Conservation (phyloP, 2,113 vertebrate genomes). For the Equus quagga region DNA sequence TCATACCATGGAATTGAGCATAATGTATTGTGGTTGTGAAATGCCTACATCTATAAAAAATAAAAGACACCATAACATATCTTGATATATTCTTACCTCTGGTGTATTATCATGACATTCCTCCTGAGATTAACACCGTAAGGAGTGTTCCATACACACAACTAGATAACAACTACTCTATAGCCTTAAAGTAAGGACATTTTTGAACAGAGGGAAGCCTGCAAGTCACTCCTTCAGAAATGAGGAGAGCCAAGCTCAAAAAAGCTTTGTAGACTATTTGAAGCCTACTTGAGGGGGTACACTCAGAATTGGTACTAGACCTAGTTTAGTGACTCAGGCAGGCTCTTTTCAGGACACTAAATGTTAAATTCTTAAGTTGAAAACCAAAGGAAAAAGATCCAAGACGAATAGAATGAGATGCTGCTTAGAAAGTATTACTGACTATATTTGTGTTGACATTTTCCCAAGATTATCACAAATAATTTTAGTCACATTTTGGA, state of each 20-base stretch:
- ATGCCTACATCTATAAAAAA: not conserved
- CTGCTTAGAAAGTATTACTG: not conserved
- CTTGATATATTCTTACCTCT: not conserved
- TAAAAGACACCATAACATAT: not conserved
- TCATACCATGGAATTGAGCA: not conserved
- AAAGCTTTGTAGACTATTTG: not conserved
- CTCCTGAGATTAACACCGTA: not conserved
- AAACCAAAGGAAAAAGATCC: not conserved
- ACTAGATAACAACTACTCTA: not conserved
- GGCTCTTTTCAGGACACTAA: rapidly evolving
- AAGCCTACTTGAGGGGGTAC: not conserved
- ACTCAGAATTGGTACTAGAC: not conserved
- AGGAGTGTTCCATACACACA: not conserved
- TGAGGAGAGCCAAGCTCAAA: not conserved
- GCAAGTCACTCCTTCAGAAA: not conserved
- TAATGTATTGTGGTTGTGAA: not conserved
- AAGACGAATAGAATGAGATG: not conserved
- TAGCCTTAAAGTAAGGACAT: not conserved
- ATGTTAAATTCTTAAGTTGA: not conserved
- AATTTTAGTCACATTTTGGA: not conserved
- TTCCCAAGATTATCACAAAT: not conserved
- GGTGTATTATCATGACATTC: not conserved
- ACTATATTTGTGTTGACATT: not conserved
- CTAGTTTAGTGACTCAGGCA: not conserved
- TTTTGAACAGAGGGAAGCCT: not conserved